These are phyloP conservation scores for Nyleta sp. DNA, from an alignment of 2,888 invertebrate species.

Conservation along the genomic window DNA sequence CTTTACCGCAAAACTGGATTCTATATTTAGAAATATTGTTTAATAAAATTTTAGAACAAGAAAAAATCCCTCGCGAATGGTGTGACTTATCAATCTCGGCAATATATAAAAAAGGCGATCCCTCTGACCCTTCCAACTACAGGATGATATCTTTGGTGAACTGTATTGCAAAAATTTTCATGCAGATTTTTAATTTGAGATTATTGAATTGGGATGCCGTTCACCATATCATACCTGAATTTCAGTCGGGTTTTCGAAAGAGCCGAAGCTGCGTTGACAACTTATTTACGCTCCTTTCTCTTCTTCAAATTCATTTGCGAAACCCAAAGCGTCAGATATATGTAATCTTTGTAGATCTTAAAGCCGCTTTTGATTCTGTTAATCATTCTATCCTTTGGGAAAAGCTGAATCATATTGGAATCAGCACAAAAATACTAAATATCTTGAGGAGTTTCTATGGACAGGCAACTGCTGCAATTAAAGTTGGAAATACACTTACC, in stretches of 20 bases:
- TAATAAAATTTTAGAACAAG: neutral
- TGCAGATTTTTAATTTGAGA: neutral
- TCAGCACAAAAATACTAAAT: neutral
- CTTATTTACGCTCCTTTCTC: neutral
- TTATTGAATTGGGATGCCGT: neutral
- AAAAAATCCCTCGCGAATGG: neutral
- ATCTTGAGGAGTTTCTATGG: neutral
- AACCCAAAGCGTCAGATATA: neutral
- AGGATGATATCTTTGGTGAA: neutral
- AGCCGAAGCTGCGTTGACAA: neutral
- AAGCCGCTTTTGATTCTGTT: no score
- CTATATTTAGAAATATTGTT: neutral
- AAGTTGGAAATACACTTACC: neutral
- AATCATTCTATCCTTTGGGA: neutral
- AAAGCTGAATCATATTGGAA: neutral
- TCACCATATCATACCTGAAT: neutral
- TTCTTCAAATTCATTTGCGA: neutral
- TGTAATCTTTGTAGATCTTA: neutral
- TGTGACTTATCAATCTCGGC: neutral
- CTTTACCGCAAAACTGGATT: neutral
- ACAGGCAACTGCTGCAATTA: neutral
- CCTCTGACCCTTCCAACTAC: neutral
- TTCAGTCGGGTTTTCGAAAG: neutral
- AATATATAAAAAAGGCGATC: neutral
- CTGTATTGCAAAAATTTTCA: neutral